Conservation (phyloP, 2,113 vertebrate genomes). For the Neolamprologus hecqui region DNA sequence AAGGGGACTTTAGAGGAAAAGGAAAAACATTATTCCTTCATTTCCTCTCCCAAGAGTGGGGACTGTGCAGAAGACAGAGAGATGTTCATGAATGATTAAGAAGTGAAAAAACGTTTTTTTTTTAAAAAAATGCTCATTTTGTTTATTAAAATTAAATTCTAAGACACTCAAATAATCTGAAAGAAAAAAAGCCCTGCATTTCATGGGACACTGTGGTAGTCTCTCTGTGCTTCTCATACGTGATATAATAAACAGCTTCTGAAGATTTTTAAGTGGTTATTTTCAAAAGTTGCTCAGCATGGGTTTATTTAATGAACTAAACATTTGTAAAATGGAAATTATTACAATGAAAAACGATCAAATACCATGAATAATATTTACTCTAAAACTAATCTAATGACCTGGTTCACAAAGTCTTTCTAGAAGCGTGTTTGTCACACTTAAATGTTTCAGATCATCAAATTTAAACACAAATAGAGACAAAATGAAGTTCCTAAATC, state of each 20-base stretch:
- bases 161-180: neutral
- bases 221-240: neutral
- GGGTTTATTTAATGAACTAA: neutral
- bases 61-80: neutral
- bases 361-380: neutral
- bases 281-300: neutral
- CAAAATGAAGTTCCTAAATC: neutral
- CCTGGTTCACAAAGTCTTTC: neutral
- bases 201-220: neutral
- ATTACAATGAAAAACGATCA: neutral
- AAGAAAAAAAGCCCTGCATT: neutral
- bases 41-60: neutral
- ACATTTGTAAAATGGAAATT: neutral
- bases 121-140: rapidly evolving
- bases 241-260: neutral
- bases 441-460: neutral
- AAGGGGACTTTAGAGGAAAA: neutral
- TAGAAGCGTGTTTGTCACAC: neutral
- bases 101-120: too few relatives aligned
- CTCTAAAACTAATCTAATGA: neutral
- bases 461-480: neutral
- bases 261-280: neutral
- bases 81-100: neutral
- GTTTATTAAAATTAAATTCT: neutral
- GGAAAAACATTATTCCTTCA: neutral